These are phyloP conservation scores for Rachycentron canadum DNA, from an alignment of 2,797 vertebrate species.

Conservation along the genomic window DNA sequence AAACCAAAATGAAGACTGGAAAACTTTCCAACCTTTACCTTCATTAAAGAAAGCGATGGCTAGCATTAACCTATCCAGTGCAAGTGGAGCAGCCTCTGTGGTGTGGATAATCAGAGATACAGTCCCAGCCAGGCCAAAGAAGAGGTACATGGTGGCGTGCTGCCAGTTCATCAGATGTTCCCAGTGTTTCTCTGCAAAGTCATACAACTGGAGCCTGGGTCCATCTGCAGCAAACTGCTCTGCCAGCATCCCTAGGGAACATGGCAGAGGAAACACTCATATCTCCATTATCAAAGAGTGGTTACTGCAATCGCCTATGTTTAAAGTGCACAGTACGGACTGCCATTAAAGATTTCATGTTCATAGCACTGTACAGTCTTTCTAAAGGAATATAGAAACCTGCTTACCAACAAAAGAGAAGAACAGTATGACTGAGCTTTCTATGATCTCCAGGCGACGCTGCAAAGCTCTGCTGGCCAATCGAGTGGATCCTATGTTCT, in stretches of 20 bases:
- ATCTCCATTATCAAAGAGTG: conserved; percentile 2
- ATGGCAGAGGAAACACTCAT: conserved; percentile 9
- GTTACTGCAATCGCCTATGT: background rate
- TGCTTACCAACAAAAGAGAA: conserved; percentile 91
- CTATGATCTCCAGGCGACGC: conserved; percentile 90
- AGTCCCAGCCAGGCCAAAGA: conserved; percentile 89
- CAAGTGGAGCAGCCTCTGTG: conserved; percentile 85
- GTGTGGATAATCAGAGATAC: conserved; percentile 87
- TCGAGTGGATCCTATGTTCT: conserved; percentile 85
- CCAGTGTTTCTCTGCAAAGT: conserved; percentile 89
- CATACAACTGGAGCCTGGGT: conserved; percentile 88
- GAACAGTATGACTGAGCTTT: conserved; percentile 85
- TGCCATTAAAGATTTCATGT: background rate
- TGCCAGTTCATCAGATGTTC: conserved; percentile 93
- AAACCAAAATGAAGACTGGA: background rate
- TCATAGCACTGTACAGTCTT: background rate
- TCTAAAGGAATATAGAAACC: background rate
- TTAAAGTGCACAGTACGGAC: background rate
- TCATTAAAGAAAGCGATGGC: conserved; percentile 93
- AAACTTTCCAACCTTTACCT: conserved; percentile 79
- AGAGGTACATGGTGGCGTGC: conserved; percentile 95
- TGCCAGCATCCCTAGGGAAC: conserved; percentile 87
- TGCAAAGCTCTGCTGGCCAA: conserved; percentile 88
- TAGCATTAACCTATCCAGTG: conserved; percentile 90
- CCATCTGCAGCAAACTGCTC: conserved; percentile 92